These are phyloP conservation scores for Acridotheres tristis DNA, from an alignment of 2,797 vertebrate genomes.

Conservation along the genomic window DNA sequence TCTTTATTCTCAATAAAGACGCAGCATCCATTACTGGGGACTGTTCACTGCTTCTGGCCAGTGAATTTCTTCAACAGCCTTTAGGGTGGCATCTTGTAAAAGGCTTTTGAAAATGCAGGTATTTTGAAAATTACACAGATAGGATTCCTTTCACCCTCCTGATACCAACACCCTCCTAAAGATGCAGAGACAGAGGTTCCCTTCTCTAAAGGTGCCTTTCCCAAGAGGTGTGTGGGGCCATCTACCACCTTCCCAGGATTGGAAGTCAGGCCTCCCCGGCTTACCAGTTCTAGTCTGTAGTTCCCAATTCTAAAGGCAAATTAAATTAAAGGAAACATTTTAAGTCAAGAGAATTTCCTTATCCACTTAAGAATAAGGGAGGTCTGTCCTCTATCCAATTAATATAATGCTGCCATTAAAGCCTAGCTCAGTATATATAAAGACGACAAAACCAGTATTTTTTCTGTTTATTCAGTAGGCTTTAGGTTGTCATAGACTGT, in stretches of 20 bases:
- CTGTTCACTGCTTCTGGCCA: neutral
- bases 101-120: neutral
- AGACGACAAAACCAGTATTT: neutral
- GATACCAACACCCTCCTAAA: neutral
- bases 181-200: accelerated
- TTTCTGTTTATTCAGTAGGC: neutral
- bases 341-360: neutral
- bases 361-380: neutral
- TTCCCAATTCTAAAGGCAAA: neutral
- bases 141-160: neutral
- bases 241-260: neutral
- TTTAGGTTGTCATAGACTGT: neutral
- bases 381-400: neutral
- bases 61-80: neutral
- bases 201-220: neutral
- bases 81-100: neutral
- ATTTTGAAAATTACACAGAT: neutral
- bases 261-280: neutral
- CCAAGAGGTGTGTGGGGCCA: neutral
- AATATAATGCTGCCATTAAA: neutral
- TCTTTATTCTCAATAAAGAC: neutral
- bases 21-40: neutral
- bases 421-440: neutral
- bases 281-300: neutral
- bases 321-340: neutral